Percentiles rank a stretch among this genome's conserved stretches.
phyloP scores from a whole-genome alignment of 2,113 vertebrate genomes.

The Oplegnathus fasciatus region DNA sequence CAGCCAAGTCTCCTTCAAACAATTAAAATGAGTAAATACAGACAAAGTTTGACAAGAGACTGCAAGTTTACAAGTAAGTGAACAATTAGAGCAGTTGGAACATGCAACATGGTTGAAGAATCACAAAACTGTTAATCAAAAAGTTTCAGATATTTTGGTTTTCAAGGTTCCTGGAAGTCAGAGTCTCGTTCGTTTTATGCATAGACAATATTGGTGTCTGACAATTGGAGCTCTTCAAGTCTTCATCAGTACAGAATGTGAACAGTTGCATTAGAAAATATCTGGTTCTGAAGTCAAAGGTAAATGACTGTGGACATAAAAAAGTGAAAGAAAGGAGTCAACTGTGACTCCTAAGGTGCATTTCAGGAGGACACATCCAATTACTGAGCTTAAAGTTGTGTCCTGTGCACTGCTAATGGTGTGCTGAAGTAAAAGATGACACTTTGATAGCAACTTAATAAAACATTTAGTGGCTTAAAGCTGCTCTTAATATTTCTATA shows the following conservation, averaged over 20 bases:
- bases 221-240: too few species aligned
- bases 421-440: too few species aligned
- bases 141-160: neutral
- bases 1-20: neutral
- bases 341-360: neutral
- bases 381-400: neutral
- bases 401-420: neutral
- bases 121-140: neutral
- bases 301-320: too few species aligned
- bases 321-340: too few species aligned
- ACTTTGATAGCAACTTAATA: too few species aligned
- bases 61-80: neutral
- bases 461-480: neutral
- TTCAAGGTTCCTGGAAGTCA: too few species aligned
- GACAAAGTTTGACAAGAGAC: neutral
- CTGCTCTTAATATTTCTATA: neutral
- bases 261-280: too few species aligned
- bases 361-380: neutral
- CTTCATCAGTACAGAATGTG: too few species aligned
- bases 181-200: too few species aligned
- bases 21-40: conserved; percentile 15
- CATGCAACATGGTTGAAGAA: neutral
- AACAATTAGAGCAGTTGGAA: neutral
- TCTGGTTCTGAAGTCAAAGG: too few species aligned
- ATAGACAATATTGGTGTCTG: too few species aligned